Base-by-base conservation (phyloP, 35 echinoderm and acorn worm genomes). In the Heliocidaris erythrogramma region DNA sequence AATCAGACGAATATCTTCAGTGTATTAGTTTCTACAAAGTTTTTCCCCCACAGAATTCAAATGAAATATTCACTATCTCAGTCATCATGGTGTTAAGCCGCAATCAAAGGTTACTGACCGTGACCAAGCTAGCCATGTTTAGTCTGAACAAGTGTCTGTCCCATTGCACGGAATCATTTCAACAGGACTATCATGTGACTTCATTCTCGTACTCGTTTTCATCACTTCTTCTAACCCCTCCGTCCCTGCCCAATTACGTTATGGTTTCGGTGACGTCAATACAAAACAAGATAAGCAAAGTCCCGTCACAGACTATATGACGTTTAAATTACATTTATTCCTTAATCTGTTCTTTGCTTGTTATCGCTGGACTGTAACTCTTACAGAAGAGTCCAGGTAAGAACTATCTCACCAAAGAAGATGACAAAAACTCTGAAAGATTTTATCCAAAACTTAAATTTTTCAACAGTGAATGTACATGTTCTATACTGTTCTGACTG, bases 101-200 rank as follows among this genome's bases (percentile, higher is more conserved):
- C 65, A 78, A 78, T 78, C 27, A 78, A 21, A 78, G 65, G 65
- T 78, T 24, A 8, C 7, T 78, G 65, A 78, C 65, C 65, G 65
- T 78, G 65, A 78, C 65, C 65, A 78, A 78, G 65, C 65, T 78
- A 21, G 27, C 17, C 4, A 18, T 78, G 65, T 78, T 27, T 78
- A n/a, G 65, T 78, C 65, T 78, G 18, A 78, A 78, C 21, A 78
- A 18, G 4, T 78, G 27, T 78, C 65, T 7, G 27, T 78, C 65
- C 65, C n/a, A 27, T 78, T 24, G 27, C 65, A 78, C 8, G 27
- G 65, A 78, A 7, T 21, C 21, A 78, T 78, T 78, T 78, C 65
- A 78, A 78, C 65, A 78, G 65, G 18, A 78, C 65, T 78, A 78
- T 89, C 87, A 89, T 89, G 47, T 89, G 87, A 89, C 87, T 47